Conservation (phyloP, 2,797 vertebrate species). For the Falco columbarius region DNA sequence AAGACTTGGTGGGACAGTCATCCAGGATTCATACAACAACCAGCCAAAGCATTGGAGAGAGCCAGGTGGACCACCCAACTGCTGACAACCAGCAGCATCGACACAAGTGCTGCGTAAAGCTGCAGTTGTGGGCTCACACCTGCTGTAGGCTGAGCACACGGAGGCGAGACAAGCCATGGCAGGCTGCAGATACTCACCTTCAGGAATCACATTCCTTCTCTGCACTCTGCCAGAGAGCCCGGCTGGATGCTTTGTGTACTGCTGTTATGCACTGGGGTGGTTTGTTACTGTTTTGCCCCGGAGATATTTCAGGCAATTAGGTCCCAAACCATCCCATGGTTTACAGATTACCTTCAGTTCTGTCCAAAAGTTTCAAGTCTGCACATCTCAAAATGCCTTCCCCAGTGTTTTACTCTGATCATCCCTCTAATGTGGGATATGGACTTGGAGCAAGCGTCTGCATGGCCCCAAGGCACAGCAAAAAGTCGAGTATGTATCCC, state of each 20-base stretch:
- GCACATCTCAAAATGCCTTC: not conserved
- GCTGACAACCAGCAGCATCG: not conserved
- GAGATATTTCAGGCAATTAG: not conserved
- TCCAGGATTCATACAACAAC: not conserved
- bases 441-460: not conserved
- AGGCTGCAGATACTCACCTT: not conserved
- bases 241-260: too few species aligned
- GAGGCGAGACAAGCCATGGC: not conserved
- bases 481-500: not conserved
- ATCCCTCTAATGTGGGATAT: rapidly evolving
- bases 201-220: not conserved
- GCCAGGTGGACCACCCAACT: rapidly evolving
- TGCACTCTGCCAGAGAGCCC: not conserved
- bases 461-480: rapidly evolving
- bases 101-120: not conserved
- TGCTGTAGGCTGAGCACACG: not conserved
- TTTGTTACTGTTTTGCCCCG: not conserved
- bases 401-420: not conserved
- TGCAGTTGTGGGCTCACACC: not conserved
- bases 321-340: not conserved
- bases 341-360: not conserved
- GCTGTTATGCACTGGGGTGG: rapidly evolving
- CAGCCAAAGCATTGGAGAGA: not conserved
- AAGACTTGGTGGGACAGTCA: not conserved
- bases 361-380: not conserved